phyloP scores from a whole-genome alignment of 2,113 vertebrate species.

The Sinosuthora webbiana region DNA sequence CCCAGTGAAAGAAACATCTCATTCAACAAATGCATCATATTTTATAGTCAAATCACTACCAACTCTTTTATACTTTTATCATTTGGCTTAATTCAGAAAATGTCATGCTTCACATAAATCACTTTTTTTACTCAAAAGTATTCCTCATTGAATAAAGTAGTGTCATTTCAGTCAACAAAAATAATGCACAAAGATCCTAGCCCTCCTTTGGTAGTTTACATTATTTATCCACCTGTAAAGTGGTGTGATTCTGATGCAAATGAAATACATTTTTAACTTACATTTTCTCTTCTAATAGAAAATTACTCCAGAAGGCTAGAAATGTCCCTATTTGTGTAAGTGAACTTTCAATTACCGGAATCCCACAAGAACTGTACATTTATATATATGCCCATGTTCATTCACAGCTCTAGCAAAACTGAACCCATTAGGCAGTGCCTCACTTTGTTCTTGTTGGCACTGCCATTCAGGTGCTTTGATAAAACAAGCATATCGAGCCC shows the following conservation, averaged over 20 bases:
- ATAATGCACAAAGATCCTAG: neutral
- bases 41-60: conserved; percentile 33
- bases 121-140: conserved; percentile 1
- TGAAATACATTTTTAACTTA: conserved; percentile 16
- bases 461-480: neutral
- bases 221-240: conserved; percentile 45
- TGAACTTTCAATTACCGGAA: conserved; percentile 31
- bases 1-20: neutral
- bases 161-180: conserved; percentile 16
- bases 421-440: neutral
- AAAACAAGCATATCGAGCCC: neutral
- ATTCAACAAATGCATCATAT: conserved; percentile 12
- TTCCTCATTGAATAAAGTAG: neutral
- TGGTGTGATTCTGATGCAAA: conserved; percentile 32
- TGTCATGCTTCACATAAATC: conserved; percentile 9
- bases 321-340: conserved; percentile 16
- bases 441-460: conserved; percentile 19
- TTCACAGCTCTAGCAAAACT: neutral
- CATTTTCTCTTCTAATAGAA: conserved; percentile 33
- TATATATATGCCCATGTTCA: neutral
- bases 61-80: neutral
- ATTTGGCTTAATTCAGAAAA: conserved; percentile 35
- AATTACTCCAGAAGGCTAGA: conserved; percentile 32
- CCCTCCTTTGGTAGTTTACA: neutral
- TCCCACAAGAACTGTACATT: neutral